Conservation (phyloP, 2,113 vertebrate species). For the Hepsetus odoe region DNA sequence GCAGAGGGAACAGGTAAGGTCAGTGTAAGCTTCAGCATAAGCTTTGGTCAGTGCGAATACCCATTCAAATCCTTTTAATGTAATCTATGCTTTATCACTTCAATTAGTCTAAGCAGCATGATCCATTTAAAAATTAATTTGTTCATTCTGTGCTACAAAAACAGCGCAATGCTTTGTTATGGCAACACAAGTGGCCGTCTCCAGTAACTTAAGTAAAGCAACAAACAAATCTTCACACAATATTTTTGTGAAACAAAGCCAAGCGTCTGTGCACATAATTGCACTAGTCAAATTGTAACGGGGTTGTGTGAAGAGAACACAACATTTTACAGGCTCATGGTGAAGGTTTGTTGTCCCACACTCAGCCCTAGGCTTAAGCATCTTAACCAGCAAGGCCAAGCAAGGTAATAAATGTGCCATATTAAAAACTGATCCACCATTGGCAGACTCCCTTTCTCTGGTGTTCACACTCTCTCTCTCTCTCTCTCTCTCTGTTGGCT, state of each 20-base stretch:
- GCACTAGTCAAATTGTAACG: background rate
- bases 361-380: background rate
- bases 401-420: conserved; percentile 24
- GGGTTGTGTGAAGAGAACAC: conserved; percentile 10
- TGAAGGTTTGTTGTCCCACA: background rate
- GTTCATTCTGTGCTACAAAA: background rate
- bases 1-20: conserved; percentile 36
- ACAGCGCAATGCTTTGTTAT: background rate
- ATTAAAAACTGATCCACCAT: conserved; percentile 6
- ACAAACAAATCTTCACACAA: background rate
- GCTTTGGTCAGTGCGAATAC: conserved; percentile 42
- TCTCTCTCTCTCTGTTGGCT: conserved; percentile 24
- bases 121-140: background rate
- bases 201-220: background rate
- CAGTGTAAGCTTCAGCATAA: conserved; percentile 35
- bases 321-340: conserved; percentile 16
- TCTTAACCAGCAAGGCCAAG: conserved; percentile 21
- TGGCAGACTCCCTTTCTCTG: background rate
- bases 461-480: background rate
- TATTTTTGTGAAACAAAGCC: background rate
- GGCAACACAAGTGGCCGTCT: background rate
- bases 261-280: background rate
- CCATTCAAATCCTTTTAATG: conserved; percentile 36
- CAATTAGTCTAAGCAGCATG: conserved; percentile 28
- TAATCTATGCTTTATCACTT: conserved; percentile 44